These are phyloP conservation scores for Tetheella fluctuosa DNA, from an alignment of 2,888 invertebrate genomes.

Conservation along the genomic window DNA sequence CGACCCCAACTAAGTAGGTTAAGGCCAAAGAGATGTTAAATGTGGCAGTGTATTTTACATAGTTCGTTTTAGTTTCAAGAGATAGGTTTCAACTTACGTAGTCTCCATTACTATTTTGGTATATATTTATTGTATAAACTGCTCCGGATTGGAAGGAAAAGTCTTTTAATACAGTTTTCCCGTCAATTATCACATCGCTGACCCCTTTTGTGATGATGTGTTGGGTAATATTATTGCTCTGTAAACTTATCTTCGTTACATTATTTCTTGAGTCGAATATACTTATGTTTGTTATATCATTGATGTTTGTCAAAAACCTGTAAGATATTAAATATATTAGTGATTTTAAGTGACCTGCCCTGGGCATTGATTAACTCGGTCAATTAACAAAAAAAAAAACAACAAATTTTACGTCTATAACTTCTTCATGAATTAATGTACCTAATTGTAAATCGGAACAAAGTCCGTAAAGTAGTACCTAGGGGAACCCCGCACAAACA, in stretches of 20 bases:
- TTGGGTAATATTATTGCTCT: slow-evolving; percentile 52
- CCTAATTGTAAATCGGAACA: no score
- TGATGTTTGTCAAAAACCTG: slow-evolving; percentile 71
- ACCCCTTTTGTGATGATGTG: slow-evolving; percentile 56
- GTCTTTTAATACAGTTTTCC: slow-evolving; percentile 47
- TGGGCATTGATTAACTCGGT: no score
- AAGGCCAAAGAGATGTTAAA: no score
- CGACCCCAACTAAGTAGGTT: no score
- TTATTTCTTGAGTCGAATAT: slow-evolving; percentile 55
- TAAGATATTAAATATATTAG: background rate
- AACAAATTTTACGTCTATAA: no score
- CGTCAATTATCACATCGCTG: slow-evolving; percentile 67
- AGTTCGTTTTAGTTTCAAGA: no score
- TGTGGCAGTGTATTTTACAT: no score
- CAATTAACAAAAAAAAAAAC: no score
- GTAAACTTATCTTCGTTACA: slow-evolving; percentile 45
- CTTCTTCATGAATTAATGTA: no score
- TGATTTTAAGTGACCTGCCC: background rate
- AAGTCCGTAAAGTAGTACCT: no score
- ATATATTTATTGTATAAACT: slow-evolving; percentile 85
- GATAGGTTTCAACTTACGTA: slow-evolving; percentile 69
- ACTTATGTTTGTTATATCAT: slow-evolving; percentile 43
- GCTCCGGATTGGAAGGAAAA: slow-evolving; percentile 84
- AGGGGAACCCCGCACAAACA: no score
- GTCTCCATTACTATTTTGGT: slow-evolving; percentile 58